phyloP scores from a whole-genome alignment of 2,888 invertebrate species.

The Tetanocera ferruginea region DNA sequence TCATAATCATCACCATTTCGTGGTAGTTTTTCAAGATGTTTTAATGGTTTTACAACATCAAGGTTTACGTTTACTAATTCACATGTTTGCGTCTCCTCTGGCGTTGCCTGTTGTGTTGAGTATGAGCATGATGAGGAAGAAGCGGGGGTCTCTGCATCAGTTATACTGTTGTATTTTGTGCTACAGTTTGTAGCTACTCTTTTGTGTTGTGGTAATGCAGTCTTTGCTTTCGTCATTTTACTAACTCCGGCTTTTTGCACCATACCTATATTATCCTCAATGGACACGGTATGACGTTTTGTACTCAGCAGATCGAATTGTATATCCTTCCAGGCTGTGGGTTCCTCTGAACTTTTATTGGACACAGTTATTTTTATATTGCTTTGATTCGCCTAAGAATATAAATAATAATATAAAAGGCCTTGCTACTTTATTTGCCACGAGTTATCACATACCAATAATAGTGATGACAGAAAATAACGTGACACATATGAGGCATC shows the following conservation, averaged over 20 bases:
- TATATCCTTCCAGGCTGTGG: constrained; percentile 55
- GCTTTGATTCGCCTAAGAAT: constrained; percentile 58
- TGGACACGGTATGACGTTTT: constrained; percentile 57
- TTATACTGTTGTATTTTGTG: neutral
- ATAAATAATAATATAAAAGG: neutral
- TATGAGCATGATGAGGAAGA: too few species aligned
- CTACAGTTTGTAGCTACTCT: neutral
- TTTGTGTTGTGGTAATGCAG: constrained; percentile 26
- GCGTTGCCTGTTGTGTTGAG: neutral
- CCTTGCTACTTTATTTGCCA: too few species aligned
- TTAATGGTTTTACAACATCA: constrained; percentile 47
- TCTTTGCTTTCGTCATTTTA: neutral
- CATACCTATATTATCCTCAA: constrained; percentile 66
- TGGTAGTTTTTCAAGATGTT: constrained; percentile 49
- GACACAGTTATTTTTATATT: constrained; percentile 56
- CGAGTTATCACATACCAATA: constrained; percentile 57
- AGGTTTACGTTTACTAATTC: constrained; percentile 44
- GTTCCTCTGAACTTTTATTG: constrained; percentile 51
- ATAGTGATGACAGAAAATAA: constrained; percentile 61
- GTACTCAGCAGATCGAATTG: constrained; percentile 56
- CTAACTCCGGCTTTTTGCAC: constrained; percentile 25
- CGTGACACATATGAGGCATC: constrained; percentile 59
- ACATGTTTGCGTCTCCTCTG: neutral
- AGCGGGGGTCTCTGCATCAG: too few species aligned
- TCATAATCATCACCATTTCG: constrained; percentile 49